A percentile compares a stretch with the other conserved stretches of the same genome.
Conservation (phyloP, 2,113 vertebrate species). For the Colaptes auratus region DNA sequence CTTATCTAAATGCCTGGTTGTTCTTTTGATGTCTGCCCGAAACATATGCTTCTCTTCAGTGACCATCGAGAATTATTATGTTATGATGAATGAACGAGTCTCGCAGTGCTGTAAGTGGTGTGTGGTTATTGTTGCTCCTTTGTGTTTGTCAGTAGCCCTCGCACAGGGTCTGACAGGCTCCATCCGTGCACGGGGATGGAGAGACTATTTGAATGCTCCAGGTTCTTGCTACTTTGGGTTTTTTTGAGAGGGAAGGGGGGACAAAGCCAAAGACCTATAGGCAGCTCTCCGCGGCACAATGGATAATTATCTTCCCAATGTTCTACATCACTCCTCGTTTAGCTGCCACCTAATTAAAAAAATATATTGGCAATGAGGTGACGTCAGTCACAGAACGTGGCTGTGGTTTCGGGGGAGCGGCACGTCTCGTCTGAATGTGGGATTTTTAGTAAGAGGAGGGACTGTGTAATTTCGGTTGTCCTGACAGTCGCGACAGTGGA, state of each 20-base stretch:
- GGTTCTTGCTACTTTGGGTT: background rate
- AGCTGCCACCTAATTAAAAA: constrained; percentile 52
- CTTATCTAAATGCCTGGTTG: constrained; percentile 66
- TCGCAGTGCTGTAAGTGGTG: constrained; percentile 57
- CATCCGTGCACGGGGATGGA: background rate
- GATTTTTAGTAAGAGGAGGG: background rate
- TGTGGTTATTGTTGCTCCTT: constrained; percentile 64
- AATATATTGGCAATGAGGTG: background rate
- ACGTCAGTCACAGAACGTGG: background rate
- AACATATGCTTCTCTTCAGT: constrained; percentile 60
- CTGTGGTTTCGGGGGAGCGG: background rate
- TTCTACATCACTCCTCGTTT: constrained; percentile 44
- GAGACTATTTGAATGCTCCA: constrained; percentile 28
- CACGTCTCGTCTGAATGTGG: rapidly evolving
- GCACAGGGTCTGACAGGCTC: constrained; percentile 47
- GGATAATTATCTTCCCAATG: constrained; percentile 8
- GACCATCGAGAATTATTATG: constrained; percentile 48
- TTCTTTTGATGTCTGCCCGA: constrained; percentile 56
- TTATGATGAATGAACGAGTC: constrained; percentile 52
- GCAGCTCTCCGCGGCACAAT: background rate
- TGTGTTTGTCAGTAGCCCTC: constrained; percentile 61
- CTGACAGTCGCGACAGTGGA: background rate
- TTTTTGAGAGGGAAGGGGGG: too few relatives aligned
- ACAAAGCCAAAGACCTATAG: background rate
- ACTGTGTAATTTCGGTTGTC: background rate